phyloP scores from a whole-genome alignment of 1,140 invertebrate genomes.

The Bathynomus jamesi region DNA sequence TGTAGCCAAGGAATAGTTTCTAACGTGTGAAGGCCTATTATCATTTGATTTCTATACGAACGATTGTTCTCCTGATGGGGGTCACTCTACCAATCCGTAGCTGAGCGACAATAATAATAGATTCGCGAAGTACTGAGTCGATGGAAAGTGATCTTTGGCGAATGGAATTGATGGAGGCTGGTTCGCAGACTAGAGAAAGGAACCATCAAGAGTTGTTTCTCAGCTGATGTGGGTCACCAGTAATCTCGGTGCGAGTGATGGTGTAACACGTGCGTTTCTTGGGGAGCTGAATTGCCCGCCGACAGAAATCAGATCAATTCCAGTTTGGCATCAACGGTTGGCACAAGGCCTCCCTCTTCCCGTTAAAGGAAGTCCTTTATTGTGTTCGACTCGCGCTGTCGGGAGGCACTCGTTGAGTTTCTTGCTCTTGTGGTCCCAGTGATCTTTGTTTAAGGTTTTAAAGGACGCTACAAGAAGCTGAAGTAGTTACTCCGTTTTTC shows the following conservation, averaged over 20 bases:
- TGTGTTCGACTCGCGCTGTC: too few relatives aligned
- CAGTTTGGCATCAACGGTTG: too few relatives aligned
- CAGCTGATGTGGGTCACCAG: neutral
- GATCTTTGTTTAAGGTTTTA: too few relatives aligned
- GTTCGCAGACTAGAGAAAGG: neutral
- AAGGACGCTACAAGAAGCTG: too few relatives aligned
- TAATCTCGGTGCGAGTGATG: neutral
- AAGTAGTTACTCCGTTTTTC: too few relatives aligned
- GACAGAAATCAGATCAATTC: neutral
- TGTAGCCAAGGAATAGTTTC: too few relatives aligned
- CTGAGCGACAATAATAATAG: too few relatives aligned
- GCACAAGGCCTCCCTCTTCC: too few relatives aligned
- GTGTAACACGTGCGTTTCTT: neutral
- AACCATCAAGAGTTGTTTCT: neutral
- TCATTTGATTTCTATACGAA: neutral
- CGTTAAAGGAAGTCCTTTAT: too few relatives aligned
- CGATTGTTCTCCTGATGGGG: neutral
- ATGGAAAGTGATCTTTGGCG: constrained; percentile 1
- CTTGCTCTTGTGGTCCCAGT: too few relatives aligned
- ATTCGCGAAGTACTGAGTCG: neutral
- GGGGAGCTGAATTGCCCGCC: neutral
- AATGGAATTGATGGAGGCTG: neutral
- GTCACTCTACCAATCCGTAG: neutral
- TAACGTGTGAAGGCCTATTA: neutral
- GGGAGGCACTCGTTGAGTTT: too few relatives aligned